These are phyloP conservation scores for Etheostoma spectabile DNA, from an alignment of 2,113 vertebrate species.

Conservation along the genomic window DNA sequence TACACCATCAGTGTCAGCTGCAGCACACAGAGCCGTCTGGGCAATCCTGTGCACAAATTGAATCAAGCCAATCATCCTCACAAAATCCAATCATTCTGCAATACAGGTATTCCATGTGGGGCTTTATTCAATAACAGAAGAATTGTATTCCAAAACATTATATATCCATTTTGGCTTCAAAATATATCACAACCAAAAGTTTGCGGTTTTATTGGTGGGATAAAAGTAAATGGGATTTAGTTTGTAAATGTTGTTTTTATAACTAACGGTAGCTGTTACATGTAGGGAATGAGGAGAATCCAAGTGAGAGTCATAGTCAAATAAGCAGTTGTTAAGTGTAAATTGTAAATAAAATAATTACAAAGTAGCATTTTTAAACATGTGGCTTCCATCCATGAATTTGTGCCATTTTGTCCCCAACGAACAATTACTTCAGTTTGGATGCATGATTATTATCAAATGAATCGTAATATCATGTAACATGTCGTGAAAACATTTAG, in stretches of 20 bases:
- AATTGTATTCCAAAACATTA: constrained; percentile 39
- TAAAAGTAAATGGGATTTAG: background rate
- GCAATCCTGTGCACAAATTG: constrained; percentile 52
- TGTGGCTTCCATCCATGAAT: background rate
- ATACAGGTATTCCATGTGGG: constrained; percentile 52
- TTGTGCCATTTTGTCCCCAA: background rate
- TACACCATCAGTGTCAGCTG: constrained; percentile 26
- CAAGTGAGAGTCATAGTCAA: background rate
- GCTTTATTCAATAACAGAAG: constrained; percentile 42
- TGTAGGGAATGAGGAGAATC: background rate
- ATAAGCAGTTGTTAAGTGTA: background rate
- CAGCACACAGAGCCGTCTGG: constrained; percentile 39
- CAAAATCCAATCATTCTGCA: constrained; percentile 65
- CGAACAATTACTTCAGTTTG: too few relatives aligned
- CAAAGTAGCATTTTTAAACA: background rate
- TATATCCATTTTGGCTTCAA: constrained; percentile 39
- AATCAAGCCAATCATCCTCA: constrained; percentile 65
- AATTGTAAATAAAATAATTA: background rate
- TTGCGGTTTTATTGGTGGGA: constrained; percentile 7
- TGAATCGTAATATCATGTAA: background rate
- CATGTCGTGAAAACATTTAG: constrained; percentile 2
- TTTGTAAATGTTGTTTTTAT: constrained; percentile 27
- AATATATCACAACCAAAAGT: constrained; percentile 29
- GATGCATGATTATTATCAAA: too few relatives aligned
- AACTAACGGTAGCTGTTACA: background rate